A percentile compares a stretch with the other conserved stretches of the same genome.
These are phyloP conservation scores for Mercenaria mercenaria DNA, from an alignment of 1,140 invertebrate genomes.

Conservation along the genomic window DNA sequence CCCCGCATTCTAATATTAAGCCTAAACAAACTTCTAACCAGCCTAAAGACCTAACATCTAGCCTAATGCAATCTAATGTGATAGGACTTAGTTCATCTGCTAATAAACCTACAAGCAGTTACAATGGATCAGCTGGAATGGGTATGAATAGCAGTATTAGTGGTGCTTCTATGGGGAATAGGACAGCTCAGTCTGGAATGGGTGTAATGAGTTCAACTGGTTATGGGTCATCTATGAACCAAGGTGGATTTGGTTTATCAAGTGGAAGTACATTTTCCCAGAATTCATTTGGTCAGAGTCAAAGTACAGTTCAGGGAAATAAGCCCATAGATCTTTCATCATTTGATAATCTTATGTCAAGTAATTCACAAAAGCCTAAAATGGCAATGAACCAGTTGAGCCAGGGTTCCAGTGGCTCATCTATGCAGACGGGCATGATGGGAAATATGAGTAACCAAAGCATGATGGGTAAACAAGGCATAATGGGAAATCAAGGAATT, in stretches of 20 bases:
- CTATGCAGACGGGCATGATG: constrained; percentile 26
- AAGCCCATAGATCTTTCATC: constrained; percentile 77
- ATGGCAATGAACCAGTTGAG: constrained; percentile 78
- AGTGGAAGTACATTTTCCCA: not conserved
- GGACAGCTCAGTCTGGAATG: not conserved
- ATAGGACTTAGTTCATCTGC: constrained; percentile 74
- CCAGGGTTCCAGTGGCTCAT: constrained; percentile 43
- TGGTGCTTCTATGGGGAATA: constrained; percentile 21
- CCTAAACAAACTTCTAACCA: constrained; percentile 71
- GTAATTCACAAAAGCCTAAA: constrained; percentile 69
- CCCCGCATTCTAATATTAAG: constrained; percentile 69
- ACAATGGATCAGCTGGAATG: not conserved
- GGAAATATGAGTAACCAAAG: constrained; percentile 48
- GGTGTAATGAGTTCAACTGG: not conserved
- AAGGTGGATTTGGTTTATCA: constrained; percentile 11
- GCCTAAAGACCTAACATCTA: constrained; percentile 87
- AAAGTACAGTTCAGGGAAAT: constrained; percentile 22
- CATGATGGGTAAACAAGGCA: constrained; percentile 54
- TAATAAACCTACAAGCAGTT: constrained; percentile 42
- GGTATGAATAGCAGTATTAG: constrained; percentile 9
- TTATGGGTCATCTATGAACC: not conserved
- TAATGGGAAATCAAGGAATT: constrained; percentile 63
- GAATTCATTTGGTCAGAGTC: constrained; percentile 40
- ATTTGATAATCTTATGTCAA: constrained; percentile 80
- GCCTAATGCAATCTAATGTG: constrained; percentile 90